Evolutionary conservation across 2,797 vertebrate species (phyloP).

Genomic region (Epinephelus coioides): DNA sequence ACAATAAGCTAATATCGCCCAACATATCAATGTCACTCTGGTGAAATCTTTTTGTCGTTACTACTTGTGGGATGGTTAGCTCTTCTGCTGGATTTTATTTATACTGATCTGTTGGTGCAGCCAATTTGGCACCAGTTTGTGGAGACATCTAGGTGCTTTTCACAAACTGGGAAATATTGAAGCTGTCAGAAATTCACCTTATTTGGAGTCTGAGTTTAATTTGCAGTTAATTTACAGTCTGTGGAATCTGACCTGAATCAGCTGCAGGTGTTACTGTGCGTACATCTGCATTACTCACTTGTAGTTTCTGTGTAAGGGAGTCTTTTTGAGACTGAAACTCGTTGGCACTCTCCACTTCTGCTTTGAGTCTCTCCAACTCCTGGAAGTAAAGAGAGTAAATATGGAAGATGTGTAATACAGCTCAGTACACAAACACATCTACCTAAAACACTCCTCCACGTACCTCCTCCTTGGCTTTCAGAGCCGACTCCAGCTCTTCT

Average conservation of each 20-base stretch:
- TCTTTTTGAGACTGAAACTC: conserved; percentile 93
- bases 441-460: background rate
- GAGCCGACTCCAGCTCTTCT: conserved; percentile 92
- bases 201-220: background rate
- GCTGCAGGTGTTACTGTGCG: background rate
- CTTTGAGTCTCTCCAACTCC: conserved; percentile 95
- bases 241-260: background rate
- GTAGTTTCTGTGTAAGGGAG: conserved; percentile 90
- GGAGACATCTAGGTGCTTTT: background rate
- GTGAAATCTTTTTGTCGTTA: no score
- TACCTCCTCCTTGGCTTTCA: conserved; percentile 97
- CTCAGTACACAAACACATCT: rapidly evolving
- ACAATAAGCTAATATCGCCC: no score
- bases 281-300: conserved; percentile 75
- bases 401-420: background rate
- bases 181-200: background rate
- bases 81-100: background rate
- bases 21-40: no score
- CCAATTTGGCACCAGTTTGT: no score
- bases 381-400: conserved; percentile 57
- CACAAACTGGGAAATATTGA: background rate
- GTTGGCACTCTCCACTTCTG: conserved; percentile 92
- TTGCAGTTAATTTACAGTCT: background rate
- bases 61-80: no score
- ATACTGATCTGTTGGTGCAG: background rate